Evolutionary conservation across 2,797 vertebrate genomes (phyloP), one percentile per base, ranked within the genome.

Genomic region (Coracias cyanogaster): DNA sequence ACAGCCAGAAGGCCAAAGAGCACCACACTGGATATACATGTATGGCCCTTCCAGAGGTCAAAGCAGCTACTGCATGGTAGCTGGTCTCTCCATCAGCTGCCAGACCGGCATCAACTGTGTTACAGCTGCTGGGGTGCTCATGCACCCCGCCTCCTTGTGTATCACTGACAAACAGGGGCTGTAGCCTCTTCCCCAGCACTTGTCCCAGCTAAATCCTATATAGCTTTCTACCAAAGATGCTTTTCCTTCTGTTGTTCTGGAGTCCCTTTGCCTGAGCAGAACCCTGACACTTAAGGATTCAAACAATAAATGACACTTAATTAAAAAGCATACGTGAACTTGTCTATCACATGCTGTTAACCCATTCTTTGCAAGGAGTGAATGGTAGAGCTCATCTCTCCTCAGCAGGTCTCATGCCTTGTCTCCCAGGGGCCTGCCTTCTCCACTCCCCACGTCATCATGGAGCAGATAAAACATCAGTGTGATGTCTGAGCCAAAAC

Each of bases 291-390:
- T 46, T 89, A 15, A 37, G 51, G 19, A 71, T 74, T 57, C 57
- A 71, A 45, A 54, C 43, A 90, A 10, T 25, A 73, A 83, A 62
- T 62, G 45, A 6, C 15, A 29, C 3, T 5, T 24, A n/a, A 66
- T 81, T 86, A 67, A 81, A 86, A 89, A 37, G 16, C 19, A 8
- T 12, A 4, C 0, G 1, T 57, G 19, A 54, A 46, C 45, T 7
- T 39, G 61, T 29, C 33, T 45, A 7, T 60, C 3, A 5, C 8
- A 19, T 15, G 16, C 21, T 35, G 31, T 45, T 78, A 55, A 64
- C 17, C 11, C 6, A 0, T n/a, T 87, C 15, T n/a, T 87, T 10
- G 3, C 43, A 58, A 35, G 55, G 39, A 57, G 3, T 0, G 0
- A 72, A 51, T 10, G 24, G 58, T 52, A 84, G 64, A 67, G 64